These are phyloP conservation scores for Eupithecia dodoneata DNA, from an alignment of 2,888 invertebrate genomes.

Conservation along the genomic window DNA sequence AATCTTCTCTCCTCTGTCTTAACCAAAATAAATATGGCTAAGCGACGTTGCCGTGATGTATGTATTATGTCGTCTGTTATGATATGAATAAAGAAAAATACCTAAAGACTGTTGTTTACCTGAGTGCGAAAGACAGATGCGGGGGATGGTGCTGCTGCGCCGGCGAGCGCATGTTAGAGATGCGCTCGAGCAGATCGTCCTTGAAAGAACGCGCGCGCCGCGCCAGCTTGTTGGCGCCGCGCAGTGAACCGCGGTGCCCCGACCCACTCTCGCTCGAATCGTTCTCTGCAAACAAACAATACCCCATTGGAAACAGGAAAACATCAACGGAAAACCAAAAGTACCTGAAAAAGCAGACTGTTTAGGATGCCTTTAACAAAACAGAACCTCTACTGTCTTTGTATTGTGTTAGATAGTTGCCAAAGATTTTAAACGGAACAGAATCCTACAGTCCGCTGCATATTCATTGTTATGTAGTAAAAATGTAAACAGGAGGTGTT, in stretches of 20 bases:
- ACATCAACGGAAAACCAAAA: slow-evolving; percentile 7
- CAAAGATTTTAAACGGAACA: not conserved
- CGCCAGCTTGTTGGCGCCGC: slow-evolving; percentile 92
- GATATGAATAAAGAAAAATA: not conserved
- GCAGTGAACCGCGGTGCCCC: slow-evolving; percentile 90
- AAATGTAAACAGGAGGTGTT: not conserved
- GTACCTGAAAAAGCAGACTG: not conserved
- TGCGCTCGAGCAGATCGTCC: slow-evolving; percentile 95
- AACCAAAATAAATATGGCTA: not conserved
- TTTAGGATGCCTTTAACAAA: slow-evolving; percentile 1
- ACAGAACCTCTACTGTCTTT: not conserved
- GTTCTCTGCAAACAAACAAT: slow-evolving; percentile 65
- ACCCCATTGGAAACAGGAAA: slow-evolving; percentile 23
- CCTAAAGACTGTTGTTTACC: slow-evolving; percentile 52
- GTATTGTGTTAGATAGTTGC: not conserved
- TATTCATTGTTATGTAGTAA: not conserved
- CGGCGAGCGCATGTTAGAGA: slow-evolving; percentile 95
- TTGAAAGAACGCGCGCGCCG: slow-evolving; percentile 95
- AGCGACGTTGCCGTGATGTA: not conserved
- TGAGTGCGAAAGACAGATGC: slow-evolving; percentile 77
- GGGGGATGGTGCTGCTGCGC: slow-evolving; percentile 82
- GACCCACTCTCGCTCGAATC: slow-evolving; percentile 84
- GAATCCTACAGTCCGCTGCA: not conserved
- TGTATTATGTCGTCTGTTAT: not conserved
- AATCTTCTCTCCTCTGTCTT: not conserved